Conservation (phyloP, 2,113 vertebrate species). For the Larimichthys polyactis region DNA sequence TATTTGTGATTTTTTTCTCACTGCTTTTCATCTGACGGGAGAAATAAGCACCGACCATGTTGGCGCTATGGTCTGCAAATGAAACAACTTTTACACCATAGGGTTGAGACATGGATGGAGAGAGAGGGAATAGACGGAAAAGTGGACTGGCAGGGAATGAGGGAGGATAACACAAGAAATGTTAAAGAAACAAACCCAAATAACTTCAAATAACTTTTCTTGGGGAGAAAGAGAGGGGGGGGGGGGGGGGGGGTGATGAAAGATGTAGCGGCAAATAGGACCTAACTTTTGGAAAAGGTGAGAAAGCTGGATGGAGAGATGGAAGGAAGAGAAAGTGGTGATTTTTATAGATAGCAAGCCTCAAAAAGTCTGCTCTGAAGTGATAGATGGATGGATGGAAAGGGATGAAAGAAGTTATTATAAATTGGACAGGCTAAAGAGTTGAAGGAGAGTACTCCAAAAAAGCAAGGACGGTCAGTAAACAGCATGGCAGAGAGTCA, state of each 20-base stretch:
- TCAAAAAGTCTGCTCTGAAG: slow-evolving; percentile 31
- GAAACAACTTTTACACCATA: slow-evolving; percentile 20
- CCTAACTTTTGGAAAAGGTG: slow-evolving; percentile 41
- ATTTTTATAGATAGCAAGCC: slow-evolving; percentile 23
- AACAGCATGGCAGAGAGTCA: slow-evolving; percentile 54
- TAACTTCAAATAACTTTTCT: slow-evolving; percentile 11
- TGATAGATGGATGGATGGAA: slow-evolving; percentile 36
- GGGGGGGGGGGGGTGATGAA: slow-evolving; percentile 12
- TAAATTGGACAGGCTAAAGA: slow-evolving; percentile 46
- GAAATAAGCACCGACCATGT: slow-evolving; percentile 36
- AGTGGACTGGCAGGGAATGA: slow-evolving; percentile 9
- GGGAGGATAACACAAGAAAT: slow-evolving; percentile 14
- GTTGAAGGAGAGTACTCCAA: slow-evolving; percentile 58
- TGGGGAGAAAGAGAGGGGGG: background rate
- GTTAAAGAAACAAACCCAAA: slow-evolving; percentile 38
- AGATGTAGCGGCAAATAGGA: background rate
- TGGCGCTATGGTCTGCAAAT: slow-evolving; percentile 15
- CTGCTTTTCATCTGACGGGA: slow-evolving; percentile 45
- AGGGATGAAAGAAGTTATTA: slow-evolving; percentile 38
- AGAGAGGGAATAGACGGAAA: background rate
- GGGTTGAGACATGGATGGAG: background rate
- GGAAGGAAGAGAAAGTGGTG: slow-evolving; percentile 5
- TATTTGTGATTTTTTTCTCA: slow-evolving; percentile 38
- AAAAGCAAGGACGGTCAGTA: slow-evolving; percentile 59
- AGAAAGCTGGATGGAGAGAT: slow-evolving; percentile 37